These are phyloP conservation scores for Pyrgilauda ruficollis DNA, from an alignment of 2,113 vertebrate genomes.

Conservation along the genomic window DNA sequence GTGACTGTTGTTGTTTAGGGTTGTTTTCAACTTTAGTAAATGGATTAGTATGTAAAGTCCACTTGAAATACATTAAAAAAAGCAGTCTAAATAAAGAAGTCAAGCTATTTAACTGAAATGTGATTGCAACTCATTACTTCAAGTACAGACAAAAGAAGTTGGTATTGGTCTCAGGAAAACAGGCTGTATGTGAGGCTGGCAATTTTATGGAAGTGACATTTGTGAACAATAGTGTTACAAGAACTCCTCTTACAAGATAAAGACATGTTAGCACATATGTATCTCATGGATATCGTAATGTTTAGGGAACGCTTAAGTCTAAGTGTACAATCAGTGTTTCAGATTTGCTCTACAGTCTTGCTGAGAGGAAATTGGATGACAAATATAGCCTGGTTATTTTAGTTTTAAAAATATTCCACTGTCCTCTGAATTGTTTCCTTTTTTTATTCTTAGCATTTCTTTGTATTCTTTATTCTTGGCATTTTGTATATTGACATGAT, in stretches of 20 bases:
- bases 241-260: background rate
- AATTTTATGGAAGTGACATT: background rate
- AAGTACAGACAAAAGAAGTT: background rate
- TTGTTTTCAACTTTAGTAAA: background rate
- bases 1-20: background rate
- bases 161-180: background rate
- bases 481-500: background rate
- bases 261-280: background rate
- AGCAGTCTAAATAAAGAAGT: background rate
- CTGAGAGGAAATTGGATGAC: background rate
- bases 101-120: background rate
- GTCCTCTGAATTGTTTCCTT: background rate
- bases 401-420: background rate
- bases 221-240: background rate
- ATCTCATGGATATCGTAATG: background rate
- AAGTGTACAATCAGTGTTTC: background rate
- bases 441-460: background rate
- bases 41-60: background rate
- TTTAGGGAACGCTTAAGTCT: background rate
- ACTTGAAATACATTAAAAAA: background rate
- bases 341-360: background rate
- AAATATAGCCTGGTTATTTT: background rate
- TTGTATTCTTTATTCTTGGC: background rate
- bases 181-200: background rate
- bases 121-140: slow-evolving; percentile 3